Base-by-base conservation (phyloP, 2,888 invertebrate species). In the Epirrhoe tristata region DNA sequence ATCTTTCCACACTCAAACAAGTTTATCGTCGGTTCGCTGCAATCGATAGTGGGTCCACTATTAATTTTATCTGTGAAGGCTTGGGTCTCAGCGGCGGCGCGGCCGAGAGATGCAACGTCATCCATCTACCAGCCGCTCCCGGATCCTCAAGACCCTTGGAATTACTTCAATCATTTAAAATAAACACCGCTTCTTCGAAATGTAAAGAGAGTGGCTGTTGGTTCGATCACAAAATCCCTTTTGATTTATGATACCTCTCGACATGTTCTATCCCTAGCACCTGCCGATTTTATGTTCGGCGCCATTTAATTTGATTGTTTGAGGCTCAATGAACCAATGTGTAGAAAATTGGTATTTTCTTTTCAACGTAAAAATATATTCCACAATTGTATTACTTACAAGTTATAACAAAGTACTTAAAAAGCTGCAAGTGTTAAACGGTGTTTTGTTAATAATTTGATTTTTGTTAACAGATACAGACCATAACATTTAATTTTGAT, bases 141-240 rank as follows among this genome's bases (percentile, higher is more conserved):
- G 78, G 77, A 76, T 70, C 76, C 74, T 76, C 77, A 77, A 75
- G 78, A 82, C 84, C 85, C 83, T 85, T 78, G 79, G 81, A 86
- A 90, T 86, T 81, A 85, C 86, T 87, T 84, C 84, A 86, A 87
- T 86, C 81, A 83, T 86, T 89, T 87, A 85, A 91, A 90, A 90
- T 90, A 91, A 90, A 91, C 86, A 91, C 81, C 71, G 77, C 81
- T 88, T 89, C 85, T 77, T 79, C 76, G 86, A 87, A 88, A 82
- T 82, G 75, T 80, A 75, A 78, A 79, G 81, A 80, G 80, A 83
- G 83, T 83, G 82, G 83, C 85, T 83, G 79, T 82, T 82, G 83
- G 76, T 76, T 72, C 81, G 78, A 83, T 84, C 81, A 78, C 75
- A 83, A 85, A 84, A 82, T 77, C 79, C 80, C 79, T 80, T 81